These are phyloP conservation scores for Apus apus DNA, from an alignment of 2,113 vertebrate genomes.

Conservation along the genomic window DNA sequence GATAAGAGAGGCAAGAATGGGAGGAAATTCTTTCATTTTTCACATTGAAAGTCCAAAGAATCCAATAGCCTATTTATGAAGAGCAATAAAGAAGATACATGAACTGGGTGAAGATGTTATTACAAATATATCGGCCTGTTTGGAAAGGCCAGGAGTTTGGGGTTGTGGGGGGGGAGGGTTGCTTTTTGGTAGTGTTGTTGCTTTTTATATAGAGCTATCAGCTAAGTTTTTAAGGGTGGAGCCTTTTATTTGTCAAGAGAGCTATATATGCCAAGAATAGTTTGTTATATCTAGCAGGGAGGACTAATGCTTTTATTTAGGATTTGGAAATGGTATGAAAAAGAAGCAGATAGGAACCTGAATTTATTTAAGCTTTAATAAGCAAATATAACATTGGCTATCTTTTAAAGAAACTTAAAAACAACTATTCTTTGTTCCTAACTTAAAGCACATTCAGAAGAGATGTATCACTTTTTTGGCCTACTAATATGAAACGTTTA, in stretches of 20 bases:
- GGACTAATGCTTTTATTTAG: slow-evolving; percentile 71
- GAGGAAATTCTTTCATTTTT: slow-evolving; percentile 83
- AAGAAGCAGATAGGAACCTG: slow-evolving; percentile 56
- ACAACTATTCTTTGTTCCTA: slow-evolving; percentile 43
- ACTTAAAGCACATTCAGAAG: slow-evolving; percentile 29
- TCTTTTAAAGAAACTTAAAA: slow-evolving; percentile 57
- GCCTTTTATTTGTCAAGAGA: background rate
- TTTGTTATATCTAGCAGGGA: slow-evolving; percentile 60
- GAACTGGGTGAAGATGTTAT: slow-evolving; percentile 76
- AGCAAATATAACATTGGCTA: slow-evolving; percentile 49
- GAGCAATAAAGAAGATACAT: slow-evolving; percentile 83
- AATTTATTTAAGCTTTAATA: slow-evolving; percentile 74
- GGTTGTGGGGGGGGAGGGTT: background rate
- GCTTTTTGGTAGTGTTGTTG: background rate
- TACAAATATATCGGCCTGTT: slow-evolving; percentile 72
- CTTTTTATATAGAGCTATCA: slow-evolving; percentile 63
- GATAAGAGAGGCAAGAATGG: slow-evolving; percentile 79
- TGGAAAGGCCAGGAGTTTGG: slow-evolving; percentile 56
- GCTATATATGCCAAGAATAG: slow-evolving; percentile 34
- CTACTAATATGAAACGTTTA: background rate
- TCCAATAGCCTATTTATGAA: slow-evolving; percentile 82
- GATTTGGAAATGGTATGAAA: slow-evolving; percentile 67
- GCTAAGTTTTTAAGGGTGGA: slow-evolving; percentile 44
- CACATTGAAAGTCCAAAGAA: slow-evolving; percentile 71
- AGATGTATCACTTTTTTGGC: background rate